Evolutionary conservation across 2,797 vertebrate genomes (phyloP).

Genomic region (Chaetophractus vellerosus): DNA sequence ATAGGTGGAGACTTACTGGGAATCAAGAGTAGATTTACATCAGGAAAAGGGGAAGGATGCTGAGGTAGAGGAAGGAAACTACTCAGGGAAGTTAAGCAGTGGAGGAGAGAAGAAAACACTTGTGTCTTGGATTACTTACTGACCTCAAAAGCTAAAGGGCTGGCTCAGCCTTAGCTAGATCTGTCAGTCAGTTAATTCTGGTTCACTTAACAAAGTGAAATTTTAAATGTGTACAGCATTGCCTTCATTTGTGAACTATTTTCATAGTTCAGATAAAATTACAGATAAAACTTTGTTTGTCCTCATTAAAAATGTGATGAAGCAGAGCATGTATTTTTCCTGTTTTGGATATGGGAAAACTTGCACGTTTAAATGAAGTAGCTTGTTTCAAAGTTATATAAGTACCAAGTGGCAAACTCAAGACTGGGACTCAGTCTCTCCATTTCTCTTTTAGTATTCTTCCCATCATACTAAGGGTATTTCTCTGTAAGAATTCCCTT

Average conservation of each 20-base stretch:
- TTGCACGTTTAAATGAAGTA: not conserved
- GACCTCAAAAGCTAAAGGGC: constrained; percentile 85
- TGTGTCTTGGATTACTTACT: constrained; percentile 82
- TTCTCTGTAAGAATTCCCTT: not conserved
- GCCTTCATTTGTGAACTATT: not conserved
- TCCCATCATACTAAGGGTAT: not conserved
- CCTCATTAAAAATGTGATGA: not conserved
- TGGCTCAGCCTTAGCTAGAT: constrained; percentile 78
- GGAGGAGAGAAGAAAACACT: constrained; percentile 68
- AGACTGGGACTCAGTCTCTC: not conserved
- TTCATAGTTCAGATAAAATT: constrained; percentile 19
- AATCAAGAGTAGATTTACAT: constrained; percentile 6
- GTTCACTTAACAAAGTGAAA: constrained; percentile 44
- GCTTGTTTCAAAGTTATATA: not conserved
- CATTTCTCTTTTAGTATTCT: not conserved
- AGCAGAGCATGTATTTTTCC: not conserved
- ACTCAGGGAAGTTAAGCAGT: constrained; percentile 59
- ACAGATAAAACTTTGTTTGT: not conserved
- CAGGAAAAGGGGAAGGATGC: constrained; percentile 19
- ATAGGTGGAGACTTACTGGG: constrained; percentile 8
- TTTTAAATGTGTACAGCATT: not conserved
- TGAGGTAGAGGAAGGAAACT: constrained; percentile 69
- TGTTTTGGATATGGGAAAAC: not conserved
- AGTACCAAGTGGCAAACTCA: not conserved
- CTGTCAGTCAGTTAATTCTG: constrained; percentile 68